Base-by-base conservation (phyloP, 92 coral and sea anemone species). In the Epizoanthus fatuus region DNA sequence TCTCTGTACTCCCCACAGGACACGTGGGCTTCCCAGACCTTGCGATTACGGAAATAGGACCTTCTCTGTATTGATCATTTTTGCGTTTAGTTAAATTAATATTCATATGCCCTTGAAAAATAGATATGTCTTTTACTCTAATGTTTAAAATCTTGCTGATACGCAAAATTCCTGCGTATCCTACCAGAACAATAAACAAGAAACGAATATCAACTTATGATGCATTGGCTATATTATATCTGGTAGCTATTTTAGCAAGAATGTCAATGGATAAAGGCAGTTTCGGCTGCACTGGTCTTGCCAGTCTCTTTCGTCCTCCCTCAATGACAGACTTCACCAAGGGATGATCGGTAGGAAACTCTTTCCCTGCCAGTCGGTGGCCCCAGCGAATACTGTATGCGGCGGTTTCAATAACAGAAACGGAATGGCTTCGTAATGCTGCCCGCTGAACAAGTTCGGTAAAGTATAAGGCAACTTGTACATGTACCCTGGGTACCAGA, bases 231-330 rank as follows among this genome's bases (percentile, higher is more conserved):
- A 29, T 19, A 72, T 53, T 54, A 58, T 74, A 67, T 32, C 57
- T 52, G 54, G 44, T 64, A 53, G 83, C 64, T 69, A 75, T 52
- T 6, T 59, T 45, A 65, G 75, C 32, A 37, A 74, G 72, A 74
- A 51, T 12, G 57, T 62, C 52, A 42, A 72, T 78, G 49, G 44
- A n/a, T 53, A 74, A 56, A 14, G 76, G 76, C 78, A 63, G 66
- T 64, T 75, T 85, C 66, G 82, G 62, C 35, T 71, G 80, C 35
- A 83, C 49, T 7, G 82, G 87, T 35, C 81, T 84, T 57, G 81
- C 81, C 32, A 84, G 29, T 72, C 62, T 84, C 75, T 74, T 45
- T 55, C 68, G 53, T 45, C 75, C 81, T 64, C 88, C 81, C 53
- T 74, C 81, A 35, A 73, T 79, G 25, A 84, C 88, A 59, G 65